phyloP scores from a whole-genome alignment of 2,113 vertebrate genomes.

The Haemorhous mexicanus region DNA sequence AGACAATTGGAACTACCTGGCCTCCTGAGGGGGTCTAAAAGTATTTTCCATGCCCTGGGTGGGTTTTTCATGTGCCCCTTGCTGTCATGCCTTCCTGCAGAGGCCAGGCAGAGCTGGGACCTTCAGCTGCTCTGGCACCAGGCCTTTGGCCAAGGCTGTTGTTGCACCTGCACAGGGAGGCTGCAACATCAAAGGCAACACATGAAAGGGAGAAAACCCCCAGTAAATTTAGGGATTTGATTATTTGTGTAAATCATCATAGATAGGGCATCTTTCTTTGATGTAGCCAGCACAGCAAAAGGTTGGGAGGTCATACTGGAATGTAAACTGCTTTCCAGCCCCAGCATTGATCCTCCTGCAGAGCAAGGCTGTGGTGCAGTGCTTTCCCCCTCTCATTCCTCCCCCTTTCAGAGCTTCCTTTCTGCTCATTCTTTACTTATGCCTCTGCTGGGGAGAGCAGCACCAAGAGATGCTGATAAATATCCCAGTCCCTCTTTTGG shows the following conservation, averaged over 20 bases:
- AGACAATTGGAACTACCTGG: not conserved
- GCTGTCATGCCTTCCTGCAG: not conserved
- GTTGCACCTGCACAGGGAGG: conserved; percentile 15
- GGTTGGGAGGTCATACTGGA: conserved; percentile 9
- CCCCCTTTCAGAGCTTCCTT: not conserved
- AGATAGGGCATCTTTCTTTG: conserved; percentile 37
- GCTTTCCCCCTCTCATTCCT: not conserved
- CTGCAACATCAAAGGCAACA: conserved; percentile 60
- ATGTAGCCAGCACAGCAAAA: conserved; percentile 24
- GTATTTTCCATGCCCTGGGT: not conserved
- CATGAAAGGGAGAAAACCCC: not conserved
- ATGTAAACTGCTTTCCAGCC: not conserved
- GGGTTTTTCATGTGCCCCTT: not conserved
- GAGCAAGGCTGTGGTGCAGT: not conserved
- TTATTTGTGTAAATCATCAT: conserved; percentile 48
- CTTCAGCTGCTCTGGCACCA: not conserved
- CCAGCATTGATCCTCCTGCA: not conserved
- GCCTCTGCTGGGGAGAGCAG: not conserved
- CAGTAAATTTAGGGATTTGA: conserved; percentile 34
- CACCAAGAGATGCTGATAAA: not conserved
- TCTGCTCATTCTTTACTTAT: not conserved
- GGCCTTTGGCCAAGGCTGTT: not conserved
- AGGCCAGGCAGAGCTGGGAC: not conserved
- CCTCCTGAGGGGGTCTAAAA: not conserved
- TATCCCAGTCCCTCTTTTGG: not conserved